These are phyloP conservation scores for Vombatus ursinus DNA, from an alignment of 2,113 vertebrate species.

Conservation along the genomic window DNA sequence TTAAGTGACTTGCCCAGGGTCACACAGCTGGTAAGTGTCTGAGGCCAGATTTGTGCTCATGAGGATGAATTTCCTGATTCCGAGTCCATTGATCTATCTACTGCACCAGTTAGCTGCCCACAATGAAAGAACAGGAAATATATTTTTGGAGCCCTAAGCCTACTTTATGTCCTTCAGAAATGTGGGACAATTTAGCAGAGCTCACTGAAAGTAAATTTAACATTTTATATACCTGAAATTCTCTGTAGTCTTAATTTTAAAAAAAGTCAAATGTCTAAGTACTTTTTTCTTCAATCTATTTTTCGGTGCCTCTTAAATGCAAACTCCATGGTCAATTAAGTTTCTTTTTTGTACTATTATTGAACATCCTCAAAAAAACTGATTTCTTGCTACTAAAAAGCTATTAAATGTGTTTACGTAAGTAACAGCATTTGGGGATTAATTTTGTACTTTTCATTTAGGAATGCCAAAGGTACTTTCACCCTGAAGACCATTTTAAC, in stretches of 20 bases:
- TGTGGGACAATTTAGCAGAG: too few species aligned
- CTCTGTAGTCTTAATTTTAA: too few species aligned
- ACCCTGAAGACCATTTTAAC: background rate
- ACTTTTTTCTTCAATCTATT: too few species aligned
- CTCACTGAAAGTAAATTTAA: too few species aligned
- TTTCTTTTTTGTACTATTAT: too few species aligned
- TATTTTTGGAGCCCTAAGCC: too few species aligned
- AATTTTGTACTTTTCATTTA: slow-evolving; percentile 38
- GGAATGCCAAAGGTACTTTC: slow-evolving; percentile 39
- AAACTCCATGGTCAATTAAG: too few species aligned
- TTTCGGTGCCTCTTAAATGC: too few species aligned
- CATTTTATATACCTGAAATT: too few species aligned
- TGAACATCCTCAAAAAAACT: background rate
- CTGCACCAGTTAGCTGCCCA: background rate
- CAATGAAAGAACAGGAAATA: too few species aligned
- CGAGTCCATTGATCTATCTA: background rate
- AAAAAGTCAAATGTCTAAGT: too few species aligned
- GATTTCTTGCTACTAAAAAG: slow-evolving; percentile 48
- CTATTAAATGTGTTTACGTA: slow-evolving; percentile 27
- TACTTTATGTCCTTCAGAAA: too few species aligned
- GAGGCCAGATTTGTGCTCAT: background rate
- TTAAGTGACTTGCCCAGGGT: background rate
- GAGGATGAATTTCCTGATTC: background rate
- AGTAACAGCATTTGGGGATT: background rate
- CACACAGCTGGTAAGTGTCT: background rate